Evolutionary conservation across 1,140 invertebrate genomes (phyloP), one percentile per base, ranked within the genome.

Genomic region (Diuraphis noxia): DNA sequence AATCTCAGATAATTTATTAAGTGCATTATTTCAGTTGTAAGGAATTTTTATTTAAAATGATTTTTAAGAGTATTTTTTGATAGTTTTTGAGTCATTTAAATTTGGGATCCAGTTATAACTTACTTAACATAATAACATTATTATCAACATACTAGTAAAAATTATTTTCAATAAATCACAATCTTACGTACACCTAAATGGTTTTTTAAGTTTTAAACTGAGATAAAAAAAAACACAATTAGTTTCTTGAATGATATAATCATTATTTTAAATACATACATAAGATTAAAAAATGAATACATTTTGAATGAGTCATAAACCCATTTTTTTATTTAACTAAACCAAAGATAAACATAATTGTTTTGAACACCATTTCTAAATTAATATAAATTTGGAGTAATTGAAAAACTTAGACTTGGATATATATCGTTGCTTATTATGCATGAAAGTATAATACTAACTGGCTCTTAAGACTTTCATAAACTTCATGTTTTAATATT

Each of bases 401-500:
- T 88, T 41, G 49, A 56, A 63, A 87, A 88, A 88, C 86, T 63
- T 88, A 63, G n/a, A 40, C 56, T 21, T 88, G 25, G 52, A 85
- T 46, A 34, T 30, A 30, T 46, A 52, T 38, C 9, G 23, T 36
- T 13, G 8, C 49, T 4, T 63, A 36, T 30, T 40, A 40, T 63
- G n/a, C 41, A 46, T 85, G 34, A 34, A 34, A 13, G n/a, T 82
- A 41, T 52, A 63, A 41, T 52, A 63, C 36, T 23, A 34, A 40
- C 36, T 63, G 7, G 10, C 23, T 72, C n/a, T 34, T 72, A 63
- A 40, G 49, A 63, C 49, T 88, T 38, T 38, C 41, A 19, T n/a
- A 87, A 63, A 88, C 86, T 88, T 87, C 40, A 63, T 7, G 25
- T 88, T 88, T 63, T 88, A 88, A 88, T 88, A 25, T 49, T 82